Percentiles rank a stretch among this genome's conserved stretches.
These are phyloP conservation scores for Amphiduros pacificus DNA, from an alignment of 2,888 invertebrate genomes.

Conservation along the genomic window DNA sequence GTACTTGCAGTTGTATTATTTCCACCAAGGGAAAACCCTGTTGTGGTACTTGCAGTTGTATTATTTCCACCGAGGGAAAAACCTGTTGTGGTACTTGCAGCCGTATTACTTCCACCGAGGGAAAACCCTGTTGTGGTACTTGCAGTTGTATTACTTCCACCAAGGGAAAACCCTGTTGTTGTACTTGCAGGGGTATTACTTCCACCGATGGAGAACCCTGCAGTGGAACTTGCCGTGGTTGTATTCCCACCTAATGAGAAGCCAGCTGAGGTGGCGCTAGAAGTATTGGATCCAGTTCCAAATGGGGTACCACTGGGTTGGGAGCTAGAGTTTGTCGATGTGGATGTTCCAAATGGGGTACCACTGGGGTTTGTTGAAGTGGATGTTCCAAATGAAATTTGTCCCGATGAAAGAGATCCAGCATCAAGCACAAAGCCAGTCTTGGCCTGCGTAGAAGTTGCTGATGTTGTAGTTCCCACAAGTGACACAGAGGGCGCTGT, in stretches of 20 bases:
- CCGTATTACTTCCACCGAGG: neutral
- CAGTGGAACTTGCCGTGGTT: neutral
- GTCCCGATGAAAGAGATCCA: too few relatives aligned
- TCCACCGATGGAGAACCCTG: neutral
- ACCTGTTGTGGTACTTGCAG: neutral
- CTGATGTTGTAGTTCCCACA: too few relatives aligned
- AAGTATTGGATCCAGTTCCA: neutral
- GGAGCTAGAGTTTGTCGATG: neutral
- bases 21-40: neutral
- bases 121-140: constrained; percentile 2
- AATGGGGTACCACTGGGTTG: too few relatives aligned
- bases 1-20: neutral
- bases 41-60: neutral
- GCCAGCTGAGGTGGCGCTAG: neutral
- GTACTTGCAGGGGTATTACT: neutral
- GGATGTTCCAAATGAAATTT: too few relatives aligned
- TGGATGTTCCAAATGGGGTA: neutral
- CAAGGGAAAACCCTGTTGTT: neutral
- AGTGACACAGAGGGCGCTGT: too few relatives aligned
- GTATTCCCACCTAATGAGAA: neutral
- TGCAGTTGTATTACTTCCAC: neutral
- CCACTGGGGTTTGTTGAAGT: too few relatives aligned
- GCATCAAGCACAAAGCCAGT: too few relatives aligned
- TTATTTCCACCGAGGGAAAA: neutral
- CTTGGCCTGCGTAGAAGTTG: too few relatives aligned